Evolutionary conservation across 2,888 invertebrate species (phyloP).

Genomic region (Acleris sparsana): DNA sequence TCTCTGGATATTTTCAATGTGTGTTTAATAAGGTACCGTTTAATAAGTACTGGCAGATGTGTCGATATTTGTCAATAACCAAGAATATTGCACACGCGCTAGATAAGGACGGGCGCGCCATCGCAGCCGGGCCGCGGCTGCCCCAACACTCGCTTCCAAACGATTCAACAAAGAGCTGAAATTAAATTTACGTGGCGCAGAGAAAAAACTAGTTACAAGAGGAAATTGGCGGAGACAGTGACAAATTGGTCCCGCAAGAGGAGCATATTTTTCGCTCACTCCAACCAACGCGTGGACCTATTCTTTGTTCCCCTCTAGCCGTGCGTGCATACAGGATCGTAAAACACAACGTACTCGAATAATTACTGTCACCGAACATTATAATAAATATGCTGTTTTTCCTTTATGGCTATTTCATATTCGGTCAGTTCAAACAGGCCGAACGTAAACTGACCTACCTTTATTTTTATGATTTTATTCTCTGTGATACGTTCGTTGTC

Average conservation of each 20-base stretch:
- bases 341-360: constrained; percentile 58
- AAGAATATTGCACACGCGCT: too few relatives aligned
- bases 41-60: too few relatives aligned
- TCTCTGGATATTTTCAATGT: too few relatives aligned
- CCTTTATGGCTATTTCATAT: constrained; percentile 36
- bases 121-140: too few relatives aligned
- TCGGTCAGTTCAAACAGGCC: constrained; percentile 13
- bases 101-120: too few relatives aligned
- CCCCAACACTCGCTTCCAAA: constrained; percentile 61
- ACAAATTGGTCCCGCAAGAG: constrained; percentile 78
- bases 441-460: background rate
- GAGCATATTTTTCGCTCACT: constrained; percentile 55
- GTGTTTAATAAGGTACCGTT: too few relatives aligned
- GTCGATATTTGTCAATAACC: too few relatives aligned
- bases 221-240: constrained; percentile 82
- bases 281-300: constrained; percentile 49
- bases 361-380: constrained; percentile 52
- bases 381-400: constrained; percentile 43
- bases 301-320: constrained; percentile 50
- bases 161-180: constrained; percentile 74
- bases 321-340: constrained; percentile 52
- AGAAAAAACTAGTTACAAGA: constrained; percentile 82
- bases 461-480: constrained; percentile 3
- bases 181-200: constrained; percentile 81
- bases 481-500: background rate